Percentiles rank a stretch among this genome's conserved stretches.
Evolutionary conservation across 2,888 invertebrate genomes (phyloP).

Genomic region (Eilema griseolum): DNA sequence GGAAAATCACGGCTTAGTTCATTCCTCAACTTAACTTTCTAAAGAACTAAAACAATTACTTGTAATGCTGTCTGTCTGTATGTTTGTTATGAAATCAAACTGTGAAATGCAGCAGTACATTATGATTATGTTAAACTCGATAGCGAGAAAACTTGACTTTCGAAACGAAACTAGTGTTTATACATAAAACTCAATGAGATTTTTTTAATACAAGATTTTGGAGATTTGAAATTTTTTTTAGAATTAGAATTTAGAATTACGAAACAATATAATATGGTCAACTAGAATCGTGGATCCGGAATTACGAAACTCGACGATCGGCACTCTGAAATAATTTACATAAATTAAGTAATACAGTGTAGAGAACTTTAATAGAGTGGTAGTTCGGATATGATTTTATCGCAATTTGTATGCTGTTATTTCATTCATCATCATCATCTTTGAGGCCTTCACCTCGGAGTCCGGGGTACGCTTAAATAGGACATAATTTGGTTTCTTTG

Average conservation of each 20-base stretch:
- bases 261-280: not conserved
- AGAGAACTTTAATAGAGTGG: too few species aligned
- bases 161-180: slow-evolving; percentile 1
- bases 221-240: not conserved
- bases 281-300: not conserved
- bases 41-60: not conserved
- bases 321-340: not conserved
- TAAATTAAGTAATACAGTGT: not conserved
- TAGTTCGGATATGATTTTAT: too few species aligned
- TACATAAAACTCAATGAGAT: not conserved
- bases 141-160: slow-evolving; percentile 1
- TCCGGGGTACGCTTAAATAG: too few species aligned
- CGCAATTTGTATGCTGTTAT: too few species aligned
- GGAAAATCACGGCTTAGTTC: too few species aligned
- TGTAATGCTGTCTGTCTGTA: not conserved
- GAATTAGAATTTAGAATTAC: not conserved
- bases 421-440: too few species aligned
- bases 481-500: too few species aligned
- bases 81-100: not conserved
- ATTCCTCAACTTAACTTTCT: too few species aligned
- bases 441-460: too few species aligned
- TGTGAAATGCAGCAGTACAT: not conserved
- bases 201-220: slow-evolving; percentile 2
- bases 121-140: not conserved
- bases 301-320: not conserved